Conservation (phyloP, 92 coral and sea anemone genomes). For the Paramuricea clavata region DNA sequence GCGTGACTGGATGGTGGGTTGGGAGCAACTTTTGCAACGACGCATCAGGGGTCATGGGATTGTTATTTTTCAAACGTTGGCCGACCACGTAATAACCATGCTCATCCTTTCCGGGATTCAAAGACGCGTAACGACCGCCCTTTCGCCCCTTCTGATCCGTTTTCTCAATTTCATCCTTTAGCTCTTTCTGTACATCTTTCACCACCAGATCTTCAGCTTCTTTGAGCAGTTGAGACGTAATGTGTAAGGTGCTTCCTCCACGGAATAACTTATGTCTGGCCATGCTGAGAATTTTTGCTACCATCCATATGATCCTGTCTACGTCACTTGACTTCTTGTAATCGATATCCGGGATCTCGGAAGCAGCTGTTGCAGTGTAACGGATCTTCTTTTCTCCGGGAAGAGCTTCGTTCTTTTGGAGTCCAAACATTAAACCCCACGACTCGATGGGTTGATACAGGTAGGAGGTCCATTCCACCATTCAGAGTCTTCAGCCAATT, state of each 20-base stretch:
- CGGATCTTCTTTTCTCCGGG: constrained; percentile 68
- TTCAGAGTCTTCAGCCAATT: constrained; percentile 55
- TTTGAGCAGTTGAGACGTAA: constrained; percentile 58
- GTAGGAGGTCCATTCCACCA: constrained; percentile 67
- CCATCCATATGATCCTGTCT: constrained; percentile 62
- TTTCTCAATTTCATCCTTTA: constrained; percentile 35
- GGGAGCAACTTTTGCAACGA: constrained; percentile 65
- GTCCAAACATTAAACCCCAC: constrained; percentile 48
- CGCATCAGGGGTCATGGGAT: constrained; percentile 70
- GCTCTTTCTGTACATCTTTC: constrained; percentile 48
- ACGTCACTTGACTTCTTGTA: constrained; percentile 68
- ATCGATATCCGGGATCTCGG: constrained; percentile 50
- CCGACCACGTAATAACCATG: constrained; percentile 63
- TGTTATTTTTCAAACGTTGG: constrained; percentile 53
- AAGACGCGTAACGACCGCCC: constrained; percentile 66
- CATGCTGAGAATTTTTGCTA: constrained; percentile 63
- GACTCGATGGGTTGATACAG: constrained; percentile 50
- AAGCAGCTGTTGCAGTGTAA: neutral
- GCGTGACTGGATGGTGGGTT: constrained; percentile 62
- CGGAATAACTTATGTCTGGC: constrained; percentile 57
- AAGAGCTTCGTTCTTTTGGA: constrained; percentile 52
- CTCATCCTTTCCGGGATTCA: constrained; percentile 65
- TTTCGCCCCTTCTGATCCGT: constrained; percentile 14
- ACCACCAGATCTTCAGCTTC: constrained; percentile 71
- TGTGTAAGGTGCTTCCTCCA: constrained; percentile 50